These are phyloP conservation scores for Chrysolina americana DNA, from an alignment of 2,888 invertebrate species.

Conservation along the genomic window DNA sequence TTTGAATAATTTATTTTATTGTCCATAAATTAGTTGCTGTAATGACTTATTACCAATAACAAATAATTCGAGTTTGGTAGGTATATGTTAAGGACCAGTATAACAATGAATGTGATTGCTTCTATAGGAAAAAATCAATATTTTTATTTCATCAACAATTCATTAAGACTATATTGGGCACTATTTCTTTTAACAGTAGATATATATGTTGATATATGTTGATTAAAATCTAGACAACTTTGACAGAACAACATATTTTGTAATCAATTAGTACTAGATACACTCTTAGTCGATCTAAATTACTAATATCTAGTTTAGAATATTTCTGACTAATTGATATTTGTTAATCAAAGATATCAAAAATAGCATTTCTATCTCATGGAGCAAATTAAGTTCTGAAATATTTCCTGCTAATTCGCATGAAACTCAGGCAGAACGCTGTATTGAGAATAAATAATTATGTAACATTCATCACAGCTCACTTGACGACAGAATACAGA, in stretches of 20 bases:
- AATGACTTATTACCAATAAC: conserved; percentile 52
- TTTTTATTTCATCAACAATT: too few species aligned
- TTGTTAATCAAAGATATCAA: too few species aligned
- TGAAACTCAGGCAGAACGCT: background rate
- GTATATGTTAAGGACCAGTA: background rate
- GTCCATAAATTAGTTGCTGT: conserved; percentile 52
- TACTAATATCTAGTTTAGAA: too few species aligned
- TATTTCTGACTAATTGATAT: too few species aligned
- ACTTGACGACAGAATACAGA: conserved; percentile 10
- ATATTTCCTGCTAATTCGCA: conserved; percentile 12
- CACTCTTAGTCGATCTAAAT: too few species aligned
- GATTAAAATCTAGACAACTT: too few species aligned
- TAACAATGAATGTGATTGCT: background rate
- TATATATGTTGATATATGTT: too few species aligned
- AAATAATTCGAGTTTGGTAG: background rate
- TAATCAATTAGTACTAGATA: background rate
- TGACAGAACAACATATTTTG: too few species aligned
- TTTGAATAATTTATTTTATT: conserved; percentile 56
- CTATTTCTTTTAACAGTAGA: too few species aligned
- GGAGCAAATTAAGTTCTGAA: background rate
- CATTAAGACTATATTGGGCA: too few species aligned
- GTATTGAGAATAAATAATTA: conserved; percentile 26
- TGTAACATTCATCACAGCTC: conserved; percentile 7
- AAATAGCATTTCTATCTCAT: background rate
- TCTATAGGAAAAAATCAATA: too few species aligned